A percentile compares a stretch with the other conserved stretches of the same genome.
Evolutionary conservation across 2,797 vertebrate species (phyloP).

Genomic region (Malacoctenus gilli): DNA sequence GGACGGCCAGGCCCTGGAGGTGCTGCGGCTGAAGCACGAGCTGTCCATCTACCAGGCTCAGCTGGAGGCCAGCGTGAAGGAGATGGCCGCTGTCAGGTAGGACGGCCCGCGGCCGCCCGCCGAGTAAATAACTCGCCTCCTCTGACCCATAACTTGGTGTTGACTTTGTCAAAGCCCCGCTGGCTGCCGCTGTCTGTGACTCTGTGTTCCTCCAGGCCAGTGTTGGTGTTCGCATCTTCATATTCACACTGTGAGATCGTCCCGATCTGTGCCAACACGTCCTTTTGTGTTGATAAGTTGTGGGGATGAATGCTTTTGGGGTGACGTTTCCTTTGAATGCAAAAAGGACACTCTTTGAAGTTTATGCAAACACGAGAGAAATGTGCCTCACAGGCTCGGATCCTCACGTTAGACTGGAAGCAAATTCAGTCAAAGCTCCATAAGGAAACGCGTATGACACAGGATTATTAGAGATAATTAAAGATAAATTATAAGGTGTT

Average conservation of each 20-base stretch:
- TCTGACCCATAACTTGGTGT: slow-evolving; percentile 68
- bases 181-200: slow-evolving; percentile 49
- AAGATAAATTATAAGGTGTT: too few relatives aligned
- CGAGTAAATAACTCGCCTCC: slow-evolving; percentile 64
- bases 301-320: too few relatives aligned
- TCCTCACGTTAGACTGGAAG: too few relatives aligned
- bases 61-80: slow-evolving; percentile 53
- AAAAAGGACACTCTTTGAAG: slow-evolving; percentile 27
- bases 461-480: too few relatives aligned
- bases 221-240: slow-evolving; percentile 17
- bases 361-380: slow-evolving; percentile 10
- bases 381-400: too few relatives aligned
- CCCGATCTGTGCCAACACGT: slow-evolving; percentile 45
- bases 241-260: slow-evolving; percentile 29
- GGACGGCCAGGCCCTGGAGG: slow-evolving; percentile 51
- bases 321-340: background rate
- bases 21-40: slow-evolving; percentile 57
- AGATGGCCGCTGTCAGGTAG: slow-evolving; percentile 69
- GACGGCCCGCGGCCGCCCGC: too few relatives aligned
- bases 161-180: slow-evolving; percentile 62
- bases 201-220: slow-evolving; percentile 27
- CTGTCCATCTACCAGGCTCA: slow-evolving; percentile 50
- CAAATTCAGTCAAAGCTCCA: too few relatives aligned
- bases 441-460: too few relatives aligned
- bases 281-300: slow-evolving; percentile 19